phyloP scores from a whole-genome alignment of 2,113 vertebrate species.

The Prolemur simus region DNA sequence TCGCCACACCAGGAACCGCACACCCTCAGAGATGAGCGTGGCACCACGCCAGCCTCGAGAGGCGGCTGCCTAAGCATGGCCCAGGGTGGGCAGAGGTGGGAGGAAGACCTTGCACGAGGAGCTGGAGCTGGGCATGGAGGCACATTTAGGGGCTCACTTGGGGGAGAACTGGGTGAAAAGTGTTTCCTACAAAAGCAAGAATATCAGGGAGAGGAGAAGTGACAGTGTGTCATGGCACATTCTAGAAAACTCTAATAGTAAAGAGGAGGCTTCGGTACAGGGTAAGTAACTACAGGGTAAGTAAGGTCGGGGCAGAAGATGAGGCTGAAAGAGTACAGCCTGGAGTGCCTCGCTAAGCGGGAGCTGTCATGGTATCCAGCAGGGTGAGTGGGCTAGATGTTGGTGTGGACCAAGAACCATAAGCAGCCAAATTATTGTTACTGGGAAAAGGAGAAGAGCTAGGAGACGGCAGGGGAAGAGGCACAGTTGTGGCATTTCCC shows the following conservation, averaged over 20 bases:
- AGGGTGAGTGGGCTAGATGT: neutral
- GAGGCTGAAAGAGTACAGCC: neutral
- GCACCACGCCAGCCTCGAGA: neutral
- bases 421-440: neutral
- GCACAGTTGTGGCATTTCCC: neutral
- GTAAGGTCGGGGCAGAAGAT: neutral
- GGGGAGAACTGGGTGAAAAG: neutral
- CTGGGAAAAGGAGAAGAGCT: neutral
- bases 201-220: neutral
- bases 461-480: neutral
- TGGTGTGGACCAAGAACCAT: neutral
- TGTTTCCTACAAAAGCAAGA: neutral
- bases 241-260: neutral
- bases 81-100: neutral
- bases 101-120: neutral
- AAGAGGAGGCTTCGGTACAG: neutral
- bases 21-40: neutral
- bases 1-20: no score
- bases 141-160: neutral
- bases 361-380: no score
- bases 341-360: neutral
- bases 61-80: neutral
- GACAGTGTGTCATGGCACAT: neutral
- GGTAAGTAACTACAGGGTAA: neutral
- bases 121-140: neutral